Evolutionary conservation across 2,888 invertebrate genomes (phyloP).

Genomic region (Noctuana brunneofusca): DNA sequence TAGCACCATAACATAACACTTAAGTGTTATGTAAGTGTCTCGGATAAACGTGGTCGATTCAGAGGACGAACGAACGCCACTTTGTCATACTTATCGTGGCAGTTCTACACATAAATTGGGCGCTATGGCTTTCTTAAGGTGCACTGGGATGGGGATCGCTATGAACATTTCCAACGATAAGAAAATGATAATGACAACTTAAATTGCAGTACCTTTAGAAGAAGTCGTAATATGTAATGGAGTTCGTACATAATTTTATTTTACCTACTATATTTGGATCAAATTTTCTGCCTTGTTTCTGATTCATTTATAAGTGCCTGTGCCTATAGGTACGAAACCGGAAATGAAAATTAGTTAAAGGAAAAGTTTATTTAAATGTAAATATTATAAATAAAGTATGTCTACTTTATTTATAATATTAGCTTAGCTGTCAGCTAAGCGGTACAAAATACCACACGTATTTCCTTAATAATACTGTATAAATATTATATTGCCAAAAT

Average conservation of each 20-base stretch:
- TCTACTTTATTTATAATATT: no score
- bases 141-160: slow-evolving; percentile 33
- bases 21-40: slow-evolving; percentile 31
- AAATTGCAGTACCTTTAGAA: background rate
- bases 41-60: slow-evolving; percentile 22
- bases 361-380: no score
- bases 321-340: background rate
- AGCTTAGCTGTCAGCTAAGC: no score
- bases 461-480: no score
- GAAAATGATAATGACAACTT: slow-evolving; percentile 16
- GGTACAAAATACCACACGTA: no score
- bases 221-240: slow-evolving; percentile 2
- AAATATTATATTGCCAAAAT: no score
- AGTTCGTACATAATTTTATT: background rate
- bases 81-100: slow-evolving; percentile 37
- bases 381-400: no score
- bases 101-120: slow-evolving; percentile 33
- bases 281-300: background rate
- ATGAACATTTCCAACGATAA: slow-evolving; percentile 25
- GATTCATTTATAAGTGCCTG: background rate
- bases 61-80: slow-evolving; percentile 32
- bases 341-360: no score
- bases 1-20: slow-evolving; percentile 25
- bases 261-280: background rate
- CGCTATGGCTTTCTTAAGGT: slow-evolving; percentile 36